Evolutionary conservation across 2,797 vertebrate species (phyloP), one percentile per base, ranked within the genome.

Genomic region (Thamnophis elegans): DNA sequence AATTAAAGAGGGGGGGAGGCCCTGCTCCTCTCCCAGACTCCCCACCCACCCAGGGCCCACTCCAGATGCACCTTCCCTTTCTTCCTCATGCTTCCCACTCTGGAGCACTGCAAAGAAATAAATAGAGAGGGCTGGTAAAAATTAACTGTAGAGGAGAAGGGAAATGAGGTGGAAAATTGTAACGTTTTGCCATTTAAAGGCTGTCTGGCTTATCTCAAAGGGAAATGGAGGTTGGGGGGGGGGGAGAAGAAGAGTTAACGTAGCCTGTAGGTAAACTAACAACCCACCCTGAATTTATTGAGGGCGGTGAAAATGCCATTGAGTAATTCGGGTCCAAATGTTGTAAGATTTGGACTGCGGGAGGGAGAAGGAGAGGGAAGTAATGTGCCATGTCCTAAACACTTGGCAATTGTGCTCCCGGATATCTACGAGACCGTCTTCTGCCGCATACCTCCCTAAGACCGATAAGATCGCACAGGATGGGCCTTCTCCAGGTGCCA

Each of bases 141-240:
- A 95, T 95, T 96, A 96, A 95, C 94, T 94, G 47, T 93, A 92
- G 93, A 95, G 95, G 91, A 94, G 94, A 89, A 92, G 73, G 94
- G 91, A 96, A 96, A 96, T 96, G 96, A 95, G 95, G 94, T 94
- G 96, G 95, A 96, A 96, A 96, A 95, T 95, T 95, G 94, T 95
- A 95, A 95, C 95, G 90, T 94, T 13, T 94, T 85, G 16, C 91
- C 94, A 85, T 95, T 96, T 95, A 93, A 94, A 92, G 85, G 92
- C 94, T 88, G 94, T 86, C 91, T 94, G 91, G 59, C 4, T 54
- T 88, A 85, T 88, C 92, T 93, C 42, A 32, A 42, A 65, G 85
- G 59, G 56, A n/a, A 68, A 53, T 0, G 54, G 90, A 16, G 1
- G 8, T 3, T n/a, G n/a, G 53, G 82, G 32, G 9, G 25, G 53